A percentile compares a stretch with the other conserved stretches of the same genome.
phyloP scores from a whole-genome alignment of 2,113 vertebrate genomes.

The Diadophis punctatus region DNA sequence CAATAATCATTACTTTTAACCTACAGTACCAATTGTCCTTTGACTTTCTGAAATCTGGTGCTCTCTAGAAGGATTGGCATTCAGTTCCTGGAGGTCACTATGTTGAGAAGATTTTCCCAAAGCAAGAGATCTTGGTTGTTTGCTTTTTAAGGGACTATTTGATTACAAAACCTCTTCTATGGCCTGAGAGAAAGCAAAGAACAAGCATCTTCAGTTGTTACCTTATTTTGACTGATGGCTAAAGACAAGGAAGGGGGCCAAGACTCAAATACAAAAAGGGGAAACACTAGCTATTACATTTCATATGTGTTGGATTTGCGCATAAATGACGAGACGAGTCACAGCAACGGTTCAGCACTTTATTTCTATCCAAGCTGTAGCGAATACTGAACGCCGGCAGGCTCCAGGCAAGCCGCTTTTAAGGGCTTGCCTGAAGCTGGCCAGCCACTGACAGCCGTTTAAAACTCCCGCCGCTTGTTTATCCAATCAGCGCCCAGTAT shows the following conservation, averaged over 20 bases:
- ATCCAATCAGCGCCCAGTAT: too few relatives aligned
- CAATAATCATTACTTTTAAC: background rate
- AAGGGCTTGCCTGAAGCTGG: too few relatives aligned
- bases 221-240: conserved; percentile 31
- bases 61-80: background rate
- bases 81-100: conserved; percentile 33
- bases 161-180: background rate
- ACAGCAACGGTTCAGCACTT: too few relatives aligned
- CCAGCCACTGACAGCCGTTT: too few relatives aligned
- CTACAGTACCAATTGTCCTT: background rate
- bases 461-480: too few relatives aligned
- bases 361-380: too few relatives aligned
- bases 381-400: too few relatives aligned
- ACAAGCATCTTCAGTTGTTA: background rate
- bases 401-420: too few relatives aligned
- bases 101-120: conserved; percentile 37
- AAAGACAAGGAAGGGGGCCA: conserved; percentile 12
- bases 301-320: too few relatives aligned
- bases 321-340: too few relatives aligned
- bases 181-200: conserved; percentile 19
- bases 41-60: background rate
- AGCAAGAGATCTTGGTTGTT: conserved; percentile 34
- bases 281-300: conserved; percentile 22
- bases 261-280: background rate
- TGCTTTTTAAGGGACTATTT: conserved; percentile 23